Conservation (phyloP, 1,140 invertebrate species). For the Panagrolaimus sp. region DNA sequence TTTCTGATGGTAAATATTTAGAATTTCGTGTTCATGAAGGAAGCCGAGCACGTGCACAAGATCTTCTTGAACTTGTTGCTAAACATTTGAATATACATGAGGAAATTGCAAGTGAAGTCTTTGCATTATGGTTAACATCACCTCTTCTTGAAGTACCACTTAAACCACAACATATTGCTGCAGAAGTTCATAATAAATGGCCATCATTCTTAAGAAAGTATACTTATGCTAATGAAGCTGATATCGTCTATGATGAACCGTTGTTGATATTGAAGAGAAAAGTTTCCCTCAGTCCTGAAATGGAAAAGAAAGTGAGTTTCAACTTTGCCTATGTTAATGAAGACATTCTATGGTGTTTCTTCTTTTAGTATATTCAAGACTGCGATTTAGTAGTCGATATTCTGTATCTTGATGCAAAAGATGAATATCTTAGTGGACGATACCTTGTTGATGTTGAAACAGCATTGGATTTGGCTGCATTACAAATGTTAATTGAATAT, state of each 20-base stretch:
- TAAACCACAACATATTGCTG: slow-evolving; percentile 46
- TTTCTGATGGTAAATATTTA: slow-evolving; percentile 41
- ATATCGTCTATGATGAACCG: slow-evolving; percentile 44
- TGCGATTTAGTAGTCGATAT: slow-evolving; percentile 40
- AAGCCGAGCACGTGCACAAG: slow-evolving; percentile 20
- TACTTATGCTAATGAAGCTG: slow-evolving; percentile 36
- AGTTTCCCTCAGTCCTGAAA: slow-evolving; percentile 32
- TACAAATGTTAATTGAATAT: slow-evolving; percentile 45
- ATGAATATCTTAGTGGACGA: slow-evolving; percentile 42
- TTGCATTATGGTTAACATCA: slow-evolving; percentile 45
- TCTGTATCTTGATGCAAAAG: slow-evolving; percentile 44
- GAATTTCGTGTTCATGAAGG: slow-evolving; percentile 44
- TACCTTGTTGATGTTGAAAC: slow-evolving; percentile 41
- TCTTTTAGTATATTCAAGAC: slow-evolving; percentile 34
- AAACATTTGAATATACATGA: slow-evolving; percentile 41
- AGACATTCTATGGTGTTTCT: not conserved
- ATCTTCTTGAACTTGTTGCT: slow-evolving; percentile 38
- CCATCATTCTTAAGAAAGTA: slow-evolving; percentile 40
- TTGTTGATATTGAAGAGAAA: slow-evolving; percentile 42
- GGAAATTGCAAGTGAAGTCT: slow-evolving; percentile 33
- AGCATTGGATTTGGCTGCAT: slow-evolving; percentile 37
- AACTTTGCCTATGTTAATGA: not conserved
- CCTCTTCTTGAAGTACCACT: slow-evolving; percentile 46
- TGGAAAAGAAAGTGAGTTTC: slow-evolving; percentile 31
- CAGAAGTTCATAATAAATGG: slow-evolving; percentile 40